These are phyloP conservation scores for Colletes gigas DNA, from an alignment of 1,140 invertebrate genomes.

Conservation along the genomic window DNA sequence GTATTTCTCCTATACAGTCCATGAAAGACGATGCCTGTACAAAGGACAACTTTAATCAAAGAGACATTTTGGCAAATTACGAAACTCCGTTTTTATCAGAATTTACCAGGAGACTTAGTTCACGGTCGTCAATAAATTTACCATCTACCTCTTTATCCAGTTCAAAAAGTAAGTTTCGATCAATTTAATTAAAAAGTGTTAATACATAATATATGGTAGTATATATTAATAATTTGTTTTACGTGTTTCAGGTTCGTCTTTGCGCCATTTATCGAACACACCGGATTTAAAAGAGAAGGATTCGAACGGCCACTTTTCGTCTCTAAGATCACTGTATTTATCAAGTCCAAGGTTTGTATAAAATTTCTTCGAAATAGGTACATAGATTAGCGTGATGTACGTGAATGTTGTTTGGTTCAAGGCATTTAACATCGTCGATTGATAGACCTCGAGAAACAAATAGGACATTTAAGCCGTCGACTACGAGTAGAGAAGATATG, in stretches of 20 bases:
- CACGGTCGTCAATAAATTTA: constrained; percentile 80
- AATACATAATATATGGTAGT: background rate
- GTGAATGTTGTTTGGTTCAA: constrained; percentile 53
- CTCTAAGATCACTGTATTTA: constrained; percentile 70
- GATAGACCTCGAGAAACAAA: constrained; percentile 74
- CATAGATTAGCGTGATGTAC: constrained; percentile 31
- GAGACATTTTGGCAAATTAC: constrained; percentile 73
- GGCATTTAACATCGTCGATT: constrained; percentile 67
- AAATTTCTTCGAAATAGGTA: constrained; percentile 33
- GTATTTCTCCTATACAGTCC: constrained; percentile 65
- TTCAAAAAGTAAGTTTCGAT: constrained; percentile 68
- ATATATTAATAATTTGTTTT: background rate
- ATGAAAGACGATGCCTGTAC: constrained; percentile 55
- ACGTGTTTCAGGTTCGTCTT: constrained; percentile 61
- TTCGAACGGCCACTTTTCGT: constrained; percentile 77
- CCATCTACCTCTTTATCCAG: constrained; percentile 61
- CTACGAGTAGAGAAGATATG: constrained; percentile 69
- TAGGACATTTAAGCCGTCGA: constrained; percentile 71
- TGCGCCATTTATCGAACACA: constrained; percentile 65
- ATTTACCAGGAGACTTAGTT: constrained; percentile 84
- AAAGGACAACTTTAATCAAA: constrained; percentile 56
- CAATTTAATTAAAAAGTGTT: background rate
- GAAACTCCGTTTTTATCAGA: constrained; percentile 86
- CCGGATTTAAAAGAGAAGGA: constrained; percentile 76
- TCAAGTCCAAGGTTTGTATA: constrained; percentile 69